These are phyloP conservation scores for Marasmarcha lunaedactyla DNA, from an alignment of 2,888 invertebrate genomes.

Conservation along the genomic window DNA sequence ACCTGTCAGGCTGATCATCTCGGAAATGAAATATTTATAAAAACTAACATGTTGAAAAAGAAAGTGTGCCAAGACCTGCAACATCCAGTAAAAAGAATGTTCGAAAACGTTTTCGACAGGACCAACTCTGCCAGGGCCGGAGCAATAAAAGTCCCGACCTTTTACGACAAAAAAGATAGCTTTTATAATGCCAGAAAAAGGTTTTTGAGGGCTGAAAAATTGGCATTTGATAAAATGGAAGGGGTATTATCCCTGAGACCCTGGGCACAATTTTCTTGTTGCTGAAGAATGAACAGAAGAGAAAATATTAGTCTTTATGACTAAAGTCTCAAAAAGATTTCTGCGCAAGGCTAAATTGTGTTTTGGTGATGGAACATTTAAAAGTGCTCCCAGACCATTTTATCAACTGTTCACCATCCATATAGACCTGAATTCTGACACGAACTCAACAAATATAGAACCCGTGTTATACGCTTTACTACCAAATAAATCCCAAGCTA, in stretches of 20 bases:
- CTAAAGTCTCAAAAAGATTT: slow-evolving; percentile 6
- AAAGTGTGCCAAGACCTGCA: too few species aligned
- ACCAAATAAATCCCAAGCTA: slow-evolving; percentile 5
- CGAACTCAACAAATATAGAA: slow-evolving; percentile 3
- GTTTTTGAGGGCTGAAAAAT: too few species aligned
- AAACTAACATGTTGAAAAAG: too few species aligned
- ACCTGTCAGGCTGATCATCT: too few species aligned
- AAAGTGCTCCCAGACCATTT: slow-evolving; percentile 6
- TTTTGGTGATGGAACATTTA: slow-evolving; percentile 1
- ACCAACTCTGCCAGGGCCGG: too few species aligned
- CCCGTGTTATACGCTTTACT: slow-evolving; percentile 5
- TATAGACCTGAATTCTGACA: slow-evolving; percentile 6
- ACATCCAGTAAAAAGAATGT: too few species aligned
- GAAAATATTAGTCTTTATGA: slow-evolving; percentile 9
- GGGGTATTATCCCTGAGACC: slow-evolving; percentile 7
- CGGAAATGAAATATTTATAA: too few species aligned
- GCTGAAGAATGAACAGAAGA: slow-evolving; percentile 6
- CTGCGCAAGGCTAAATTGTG: slow-evolving; percentile 5
- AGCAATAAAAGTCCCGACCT: too few species aligned
- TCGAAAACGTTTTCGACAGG: too few species aligned
- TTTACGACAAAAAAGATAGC: too few species aligned
- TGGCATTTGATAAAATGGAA: too few species aligned
- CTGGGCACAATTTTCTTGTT: slow-evolving; percentile 5
- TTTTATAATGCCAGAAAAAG: too few species aligned
- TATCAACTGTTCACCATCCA: slow-evolving; percentile 8